These are phyloP conservation scores for Drosophila antonietae DNA, from an alignment of 2,888 invertebrate genomes.

Conservation along the genomic window DNA sequence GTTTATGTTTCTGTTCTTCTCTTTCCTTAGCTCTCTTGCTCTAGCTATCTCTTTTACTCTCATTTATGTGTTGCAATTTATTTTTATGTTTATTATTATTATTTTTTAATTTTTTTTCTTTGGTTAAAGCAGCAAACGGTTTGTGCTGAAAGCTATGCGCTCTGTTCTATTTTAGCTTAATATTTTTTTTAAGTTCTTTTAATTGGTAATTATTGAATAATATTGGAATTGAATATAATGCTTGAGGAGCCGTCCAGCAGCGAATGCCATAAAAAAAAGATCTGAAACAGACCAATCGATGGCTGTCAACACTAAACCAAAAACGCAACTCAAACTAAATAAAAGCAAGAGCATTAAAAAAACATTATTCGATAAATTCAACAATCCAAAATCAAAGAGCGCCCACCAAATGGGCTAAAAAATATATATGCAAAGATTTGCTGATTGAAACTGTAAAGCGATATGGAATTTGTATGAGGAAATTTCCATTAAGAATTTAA, in stretches of 20 bases:
- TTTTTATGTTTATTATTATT: constrained; percentile 53
- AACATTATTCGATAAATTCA: constrained; percentile 50
- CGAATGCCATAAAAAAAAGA: constrained; percentile 58
- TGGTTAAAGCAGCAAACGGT: constrained; percentile 40
- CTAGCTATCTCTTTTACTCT: constrained; percentile 18
- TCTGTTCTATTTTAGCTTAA: constrained; percentile 66
- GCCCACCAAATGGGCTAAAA: constrained; percentile 27
- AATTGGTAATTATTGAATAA: constrained; percentile 62
- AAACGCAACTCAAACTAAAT: constrained; percentile 44
- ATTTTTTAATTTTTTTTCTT: constrained; percentile 15
- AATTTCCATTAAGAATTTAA: constrained; percentile 9
- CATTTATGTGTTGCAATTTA: constrained; percentile 57
- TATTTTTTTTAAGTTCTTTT: constrained; percentile 58
- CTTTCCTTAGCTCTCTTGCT: constrained; percentile 28
- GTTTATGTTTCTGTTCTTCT: constrained; percentile 57
- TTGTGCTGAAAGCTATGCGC: constrained; percentile 71
- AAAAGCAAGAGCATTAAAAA: constrained; percentile 26
- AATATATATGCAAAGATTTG: constrained; percentile 27
- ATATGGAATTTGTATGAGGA: constrained; percentile 41
- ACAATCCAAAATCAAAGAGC: constrained; percentile 32
- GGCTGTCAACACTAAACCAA: constrained; percentile 65
- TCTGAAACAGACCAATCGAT: constrained; percentile 55
- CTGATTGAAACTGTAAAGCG: constrained; percentile 29
- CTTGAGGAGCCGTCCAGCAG: constrained; percentile 41
- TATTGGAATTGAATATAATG: constrained; percentile 51